Percentiles rank a stretch among this genome's conserved stretches.
Conservation (phyloP, 92 coral and sea anemone genomes). For the Epizoanthus scotinus region DNA sequence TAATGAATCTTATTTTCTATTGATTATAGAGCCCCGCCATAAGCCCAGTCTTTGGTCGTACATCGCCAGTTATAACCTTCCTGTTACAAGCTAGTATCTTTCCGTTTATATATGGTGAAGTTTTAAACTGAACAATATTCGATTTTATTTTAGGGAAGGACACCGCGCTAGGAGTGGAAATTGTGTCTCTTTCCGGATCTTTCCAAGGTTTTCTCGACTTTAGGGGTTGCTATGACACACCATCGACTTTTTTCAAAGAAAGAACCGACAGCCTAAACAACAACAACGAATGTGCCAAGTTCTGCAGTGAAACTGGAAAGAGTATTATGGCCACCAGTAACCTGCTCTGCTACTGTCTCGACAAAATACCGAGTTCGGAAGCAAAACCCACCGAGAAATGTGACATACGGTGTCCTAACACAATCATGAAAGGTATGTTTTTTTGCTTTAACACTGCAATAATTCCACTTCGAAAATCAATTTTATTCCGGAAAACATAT, state of each 20-base stretch:
- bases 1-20: too few species aligned
- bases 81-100: too few species aligned
- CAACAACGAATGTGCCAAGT: slow-evolving; percentile 2
- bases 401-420: background rate
- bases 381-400: background rate
- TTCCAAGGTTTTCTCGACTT: background rate
- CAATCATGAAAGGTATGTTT: background rate
- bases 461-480: background rate
- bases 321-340: background rate
- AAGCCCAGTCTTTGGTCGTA: too few species aligned
- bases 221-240: slow-evolving; percentile 1
- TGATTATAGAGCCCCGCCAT: too few species aligned
- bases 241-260: background rate
- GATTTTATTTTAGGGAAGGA: background rate
- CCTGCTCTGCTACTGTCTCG: background rate
- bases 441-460: background rate
- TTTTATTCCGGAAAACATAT: background rate
- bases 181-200: background rate
- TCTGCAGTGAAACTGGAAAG: background rate
- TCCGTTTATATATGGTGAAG: too few species aligned
- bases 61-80: too few species aligned
- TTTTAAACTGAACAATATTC: too few species aligned
- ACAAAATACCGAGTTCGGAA: background rate
- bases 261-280: slow-evolving; percentile 19
- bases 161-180: background rate